A percentile compares a stretch with the other conserved stretches of the same genome.
Evolutionary conservation across 1,140 invertebrate genomes (phyloP).

Genomic region (Drosophila arawakana): DNA sequence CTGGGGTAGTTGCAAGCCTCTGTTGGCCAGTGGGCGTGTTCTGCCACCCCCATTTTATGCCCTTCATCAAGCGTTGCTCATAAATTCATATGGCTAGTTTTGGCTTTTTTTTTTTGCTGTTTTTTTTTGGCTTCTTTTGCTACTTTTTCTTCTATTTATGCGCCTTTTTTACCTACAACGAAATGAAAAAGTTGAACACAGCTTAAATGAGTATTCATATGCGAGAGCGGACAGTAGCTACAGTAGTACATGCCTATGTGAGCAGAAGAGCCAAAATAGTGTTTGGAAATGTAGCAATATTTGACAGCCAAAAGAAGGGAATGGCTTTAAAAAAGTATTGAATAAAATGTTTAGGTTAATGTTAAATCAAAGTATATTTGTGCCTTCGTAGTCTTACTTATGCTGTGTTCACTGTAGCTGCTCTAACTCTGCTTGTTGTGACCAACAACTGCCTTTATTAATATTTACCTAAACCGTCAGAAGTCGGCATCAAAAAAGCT

Average conservation of each 20-base stretch:
- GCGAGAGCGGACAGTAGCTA: neutral
- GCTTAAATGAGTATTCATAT: constrained; percentile 11
- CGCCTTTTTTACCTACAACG: constrained; percentile 39
- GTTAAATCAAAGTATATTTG: neutral
- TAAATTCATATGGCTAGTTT: constrained; percentile 82
- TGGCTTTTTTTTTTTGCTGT: constrained; percentile 22
- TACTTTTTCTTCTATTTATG: constrained; percentile 4
- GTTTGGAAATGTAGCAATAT: too few relatives aligned
- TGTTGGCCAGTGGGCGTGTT: neutral
- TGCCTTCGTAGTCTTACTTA: neutral
- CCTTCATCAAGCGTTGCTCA: constrained; percentile 41
- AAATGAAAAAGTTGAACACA: constrained; percentile 20
- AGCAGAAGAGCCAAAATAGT: too few relatives aligned
- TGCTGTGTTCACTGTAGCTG: neutral
- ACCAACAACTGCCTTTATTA: constrained; percentile 57
- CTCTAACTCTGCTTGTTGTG: constrained; percentile 23
- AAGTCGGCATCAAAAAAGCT: constrained; percentile 59
- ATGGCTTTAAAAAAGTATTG: too few relatives aligned
- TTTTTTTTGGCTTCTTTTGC: constrained; percentile 3
- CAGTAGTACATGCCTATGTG: constrained; percentile 23
- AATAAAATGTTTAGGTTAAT: too few relatives aligned
- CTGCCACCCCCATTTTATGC: constrained; percentile 22
- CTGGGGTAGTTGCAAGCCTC: neutral
- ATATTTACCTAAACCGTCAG: constrained; percentile 75
- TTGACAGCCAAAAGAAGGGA: too few relatives aligned